Conservation (phyloP, 2,888 invertebrate genomes). For the Herminia tarsipennalis region DNA sequence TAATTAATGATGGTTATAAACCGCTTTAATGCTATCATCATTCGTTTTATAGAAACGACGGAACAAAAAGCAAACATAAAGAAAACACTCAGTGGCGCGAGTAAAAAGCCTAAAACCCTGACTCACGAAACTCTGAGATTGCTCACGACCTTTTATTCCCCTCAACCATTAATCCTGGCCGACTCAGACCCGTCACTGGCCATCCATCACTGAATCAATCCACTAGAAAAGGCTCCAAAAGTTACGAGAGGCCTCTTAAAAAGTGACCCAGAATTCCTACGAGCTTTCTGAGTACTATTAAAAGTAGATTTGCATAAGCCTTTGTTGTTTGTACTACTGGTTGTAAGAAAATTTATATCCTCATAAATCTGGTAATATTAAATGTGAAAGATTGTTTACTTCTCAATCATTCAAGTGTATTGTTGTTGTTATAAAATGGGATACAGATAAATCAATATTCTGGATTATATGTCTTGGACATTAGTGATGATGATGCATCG, state of each 20-base stretch:
- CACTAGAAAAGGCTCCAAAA: background rate
- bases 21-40: too few species aligned
- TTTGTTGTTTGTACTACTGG: background rate
- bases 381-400: too few species aligned
- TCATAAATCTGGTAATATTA: too few species aligned
- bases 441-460: too few species aligned
- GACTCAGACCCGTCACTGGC: conserved; percentile 6
- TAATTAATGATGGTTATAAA: too few species aligned
- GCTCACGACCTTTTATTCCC: conserved; percentile 10
- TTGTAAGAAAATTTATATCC: too few species aligned
- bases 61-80: background rate
- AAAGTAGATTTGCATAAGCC: conserved; percentile 12
- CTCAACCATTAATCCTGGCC: conserved; percentile 30
- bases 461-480: too few species aligned
- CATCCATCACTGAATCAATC: conserved; percentile 45
- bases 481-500: too few species aligned
- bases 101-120: conserved; percentile 15
- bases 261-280: conserved; percentile 16
- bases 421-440: too few species aligned
- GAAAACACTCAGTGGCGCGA: background rate
- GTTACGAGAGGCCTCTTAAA: conserved; percentile 11
- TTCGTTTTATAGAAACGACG: background rate
- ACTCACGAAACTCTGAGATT: conserved; percentile 10
- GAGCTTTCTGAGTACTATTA: conserved; percentile 8
- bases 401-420: too few species aligned